Percentiles rank a stretch among this genome's conserved stretches.
Evolutionary conservation across 2,113 vertebrate species (phyloP).

Genomic region (Ondatra zibethicus): DNA sequence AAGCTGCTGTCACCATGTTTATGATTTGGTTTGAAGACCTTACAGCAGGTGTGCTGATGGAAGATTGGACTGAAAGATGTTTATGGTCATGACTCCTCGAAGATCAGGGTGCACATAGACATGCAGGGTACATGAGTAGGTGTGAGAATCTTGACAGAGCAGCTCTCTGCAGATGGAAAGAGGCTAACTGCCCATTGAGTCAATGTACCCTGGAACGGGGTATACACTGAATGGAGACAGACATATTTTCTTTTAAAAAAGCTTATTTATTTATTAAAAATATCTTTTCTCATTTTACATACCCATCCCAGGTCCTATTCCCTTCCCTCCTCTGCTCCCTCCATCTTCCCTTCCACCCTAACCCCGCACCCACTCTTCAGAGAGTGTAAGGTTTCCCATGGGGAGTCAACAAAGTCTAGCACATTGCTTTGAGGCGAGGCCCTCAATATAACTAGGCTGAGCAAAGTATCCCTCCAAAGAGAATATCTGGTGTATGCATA

Average conservation of each 20-base stretch:
- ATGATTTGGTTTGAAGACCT: background rate
- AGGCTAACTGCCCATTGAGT: background rate
- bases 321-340: too few relatives aligned
- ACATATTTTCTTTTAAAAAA: background rate
- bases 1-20: background rate
- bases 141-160: background rate
- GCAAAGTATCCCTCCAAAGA: too few relatives aligned
- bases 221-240: background rate
- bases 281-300: too few relatives aligned
- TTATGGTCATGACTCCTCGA: background rate
- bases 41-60: background rate
- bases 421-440: too few relatives aligned
- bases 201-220: background rate
- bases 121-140: background rate
- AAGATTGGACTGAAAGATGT: background rate
- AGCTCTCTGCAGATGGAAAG: background rate
- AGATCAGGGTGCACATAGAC: background rate
- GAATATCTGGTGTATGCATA: too few relatives aligned
- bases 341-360: too few relatives aligned
- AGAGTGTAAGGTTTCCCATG: too few relatives aligned
- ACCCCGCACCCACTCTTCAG: too few relatives aligned
- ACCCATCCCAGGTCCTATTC: too few relatives aligned
- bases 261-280: too few relatives aligned
- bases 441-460: too few relatives aligned
- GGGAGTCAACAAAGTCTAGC: too few relatives aligned